Base-by-base conservation (phyloP, 2,797 vertebrate genomes). In the Rhodeus uyekii region DNA sequence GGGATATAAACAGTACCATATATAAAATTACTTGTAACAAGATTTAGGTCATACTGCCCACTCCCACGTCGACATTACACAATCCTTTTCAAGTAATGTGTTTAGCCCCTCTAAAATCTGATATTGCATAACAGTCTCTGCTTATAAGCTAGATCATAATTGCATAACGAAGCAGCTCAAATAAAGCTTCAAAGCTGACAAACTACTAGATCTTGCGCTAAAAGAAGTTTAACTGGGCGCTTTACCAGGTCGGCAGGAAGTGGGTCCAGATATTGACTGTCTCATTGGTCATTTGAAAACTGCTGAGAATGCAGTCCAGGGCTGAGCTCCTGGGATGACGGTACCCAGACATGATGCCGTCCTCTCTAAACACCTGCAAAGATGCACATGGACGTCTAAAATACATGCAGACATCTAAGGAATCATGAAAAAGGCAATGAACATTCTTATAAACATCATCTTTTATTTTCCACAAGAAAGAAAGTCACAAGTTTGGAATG, bases 261-360 rank as follows among this genome's bases (percentile, higher is more conserved):
- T 96, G 96, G 24, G 96, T 96, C 97, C 97, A 98, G 91, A 97
- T 98, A 92, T 96, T 98, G 87, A 96, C 83, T 0, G 96, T 97
- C 90, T 97, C 96, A 1, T 97, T 98, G 87, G 93, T 97, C 95
- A 96, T 93, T 85, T 96, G 96, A 89, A 98, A 97, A 88, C 95
- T 96, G 93, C 96, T 98, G 89, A 96, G 95, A 83, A 97, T 85
- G 58, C 96, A 98, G 91, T 97, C 96, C 87, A 96, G 87, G 22
- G 95, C 96, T 0, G 96, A 96, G 90, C 96, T 97, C 81, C 88
- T 91, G 0, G 96, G 96, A 84, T 94, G 93, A 0, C 96, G 95
- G 86, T 97, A 98, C 2, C 96, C 96, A 0, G 96, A 96, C 86
- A 96, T 93, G 89, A 98, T 98, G 79, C 95, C 87, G 12, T 97